Conservation (phyloP, 2,888 invertebrate genomes). For the Phengaris alcon region DNA sequence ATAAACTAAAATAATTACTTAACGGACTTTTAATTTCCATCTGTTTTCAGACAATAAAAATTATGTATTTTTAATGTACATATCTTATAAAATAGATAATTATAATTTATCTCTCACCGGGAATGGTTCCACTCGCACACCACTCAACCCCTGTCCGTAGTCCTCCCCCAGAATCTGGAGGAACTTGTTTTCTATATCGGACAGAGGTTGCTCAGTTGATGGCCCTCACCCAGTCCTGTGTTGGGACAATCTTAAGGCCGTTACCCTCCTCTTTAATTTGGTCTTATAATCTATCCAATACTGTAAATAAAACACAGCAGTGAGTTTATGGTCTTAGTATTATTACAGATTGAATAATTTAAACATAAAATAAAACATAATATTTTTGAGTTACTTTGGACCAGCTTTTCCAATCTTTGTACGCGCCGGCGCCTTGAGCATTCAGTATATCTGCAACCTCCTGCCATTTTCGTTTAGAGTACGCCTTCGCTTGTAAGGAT, state of each 20-base stretch:
- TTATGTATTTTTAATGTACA: no score
- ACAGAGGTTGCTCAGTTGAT: background rate
- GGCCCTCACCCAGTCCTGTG: background rate
- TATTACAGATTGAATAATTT: background rate
- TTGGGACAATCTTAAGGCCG: background rate
- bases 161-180: no score
- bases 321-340: background rate
- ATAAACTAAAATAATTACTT: no score
- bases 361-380: no score
- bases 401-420: no score
- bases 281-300: no score
- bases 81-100: background rate
- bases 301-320: background rate
- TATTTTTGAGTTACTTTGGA: background rate
- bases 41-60: no score
- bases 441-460: no score
- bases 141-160: background rate
- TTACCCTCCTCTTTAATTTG: background rate
- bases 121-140: background rate
- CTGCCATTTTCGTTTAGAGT: no score
- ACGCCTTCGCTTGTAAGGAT: background rate
- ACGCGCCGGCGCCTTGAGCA: no score
- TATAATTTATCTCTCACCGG: no score
- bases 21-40: no score
- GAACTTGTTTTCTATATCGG: background rate